Percentiles rank a stretch among this genome's conserved stretches.
phyloP scores from a whole-genome alignment of 2,113 vertebrate species.

The Gobio gobio region DNA sequence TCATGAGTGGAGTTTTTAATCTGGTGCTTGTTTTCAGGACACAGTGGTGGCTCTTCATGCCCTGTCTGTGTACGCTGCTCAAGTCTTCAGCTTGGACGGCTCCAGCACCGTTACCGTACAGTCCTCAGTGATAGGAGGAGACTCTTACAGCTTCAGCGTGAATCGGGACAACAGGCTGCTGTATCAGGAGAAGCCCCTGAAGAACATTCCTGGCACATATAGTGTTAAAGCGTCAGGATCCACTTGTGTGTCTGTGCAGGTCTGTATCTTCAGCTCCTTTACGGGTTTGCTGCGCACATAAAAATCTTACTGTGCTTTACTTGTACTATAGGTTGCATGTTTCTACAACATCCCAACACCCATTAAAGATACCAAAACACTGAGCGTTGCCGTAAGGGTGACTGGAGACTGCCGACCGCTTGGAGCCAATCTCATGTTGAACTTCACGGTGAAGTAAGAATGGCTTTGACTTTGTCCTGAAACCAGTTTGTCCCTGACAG shows the following conservation, averaged over 20 bases:
- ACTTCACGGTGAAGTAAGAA: background rate
- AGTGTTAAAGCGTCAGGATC: background rate
- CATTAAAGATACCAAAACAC: background rate
- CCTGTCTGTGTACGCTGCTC: constrained; percentile 61
- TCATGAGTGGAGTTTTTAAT: background rate
- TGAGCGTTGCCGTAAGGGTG: constrained; percentile 44
- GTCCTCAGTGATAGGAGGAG: constrained; percentile 42
- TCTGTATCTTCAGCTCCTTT: no score
- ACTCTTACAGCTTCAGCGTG: constrained; percentile 71
- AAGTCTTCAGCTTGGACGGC: constrained; percentile 60
- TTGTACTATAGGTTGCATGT: constrained; percentile 57
- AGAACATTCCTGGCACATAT: constrained; percentile 72
- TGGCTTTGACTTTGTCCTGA: background rate
- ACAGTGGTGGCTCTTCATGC: constrained; percentile 73
- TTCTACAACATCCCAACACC: constrained; percentile 71
- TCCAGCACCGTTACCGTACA: constrained; percentile 63
- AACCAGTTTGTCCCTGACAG: background rate
- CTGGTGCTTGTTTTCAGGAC: constrained; percentile 61
- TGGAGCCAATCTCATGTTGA: background rate
- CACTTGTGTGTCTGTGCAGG: no score
- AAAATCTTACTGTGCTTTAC: background rate
- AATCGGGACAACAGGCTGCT: constrained; percentile 80
- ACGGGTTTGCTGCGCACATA: no score
- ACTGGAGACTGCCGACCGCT: constrained; percentile 35
- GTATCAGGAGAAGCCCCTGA: constrained; percentile 76